Conservation (phyloP, 2,113 vertebrate genomes). For the Lepus americanus region DNA sequence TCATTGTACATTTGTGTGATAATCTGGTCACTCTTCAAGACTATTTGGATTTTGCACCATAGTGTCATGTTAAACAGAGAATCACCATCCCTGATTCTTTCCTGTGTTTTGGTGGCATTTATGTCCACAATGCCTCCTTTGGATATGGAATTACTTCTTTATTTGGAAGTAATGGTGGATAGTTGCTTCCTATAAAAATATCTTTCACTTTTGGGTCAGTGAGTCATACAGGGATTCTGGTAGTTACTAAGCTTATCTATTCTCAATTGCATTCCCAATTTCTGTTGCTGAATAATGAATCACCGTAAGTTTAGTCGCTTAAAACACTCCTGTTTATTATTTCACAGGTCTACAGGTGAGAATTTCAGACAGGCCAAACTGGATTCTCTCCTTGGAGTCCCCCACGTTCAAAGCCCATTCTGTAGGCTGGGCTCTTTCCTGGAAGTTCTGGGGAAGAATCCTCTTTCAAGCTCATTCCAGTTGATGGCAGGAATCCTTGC, state of each 20-base stretch:
- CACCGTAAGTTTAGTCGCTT: background rate
- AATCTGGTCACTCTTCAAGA: background rate
- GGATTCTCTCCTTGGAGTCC: background rate
- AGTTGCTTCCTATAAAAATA: background rate
- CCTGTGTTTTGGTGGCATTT: background rate
- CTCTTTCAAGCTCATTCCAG: background rate
- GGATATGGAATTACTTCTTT: background rate
- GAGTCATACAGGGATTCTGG: background rate
- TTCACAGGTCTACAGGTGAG: background rate
- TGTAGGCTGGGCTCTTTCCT: background rate
- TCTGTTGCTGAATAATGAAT: slow-evolving; percentile 31
- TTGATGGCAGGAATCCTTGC: background rate
- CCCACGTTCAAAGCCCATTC: background rate
- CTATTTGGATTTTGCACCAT: background rate
- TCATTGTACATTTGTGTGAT: background rate
- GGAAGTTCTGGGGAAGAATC: background rate
- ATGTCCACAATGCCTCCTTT: background rate
- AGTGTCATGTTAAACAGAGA: background rate
- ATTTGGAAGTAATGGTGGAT: background rate
- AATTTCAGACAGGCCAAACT: background rate
- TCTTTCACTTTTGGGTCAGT: background rate
- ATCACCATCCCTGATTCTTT: background rate
- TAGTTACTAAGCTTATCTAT: background rate
- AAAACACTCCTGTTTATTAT: background rate
- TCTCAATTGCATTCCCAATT: background rate